phyloP scores from a whole-genome alignment of 2,113 vertebrate species.

The Pollachius pollachius region DNA sequence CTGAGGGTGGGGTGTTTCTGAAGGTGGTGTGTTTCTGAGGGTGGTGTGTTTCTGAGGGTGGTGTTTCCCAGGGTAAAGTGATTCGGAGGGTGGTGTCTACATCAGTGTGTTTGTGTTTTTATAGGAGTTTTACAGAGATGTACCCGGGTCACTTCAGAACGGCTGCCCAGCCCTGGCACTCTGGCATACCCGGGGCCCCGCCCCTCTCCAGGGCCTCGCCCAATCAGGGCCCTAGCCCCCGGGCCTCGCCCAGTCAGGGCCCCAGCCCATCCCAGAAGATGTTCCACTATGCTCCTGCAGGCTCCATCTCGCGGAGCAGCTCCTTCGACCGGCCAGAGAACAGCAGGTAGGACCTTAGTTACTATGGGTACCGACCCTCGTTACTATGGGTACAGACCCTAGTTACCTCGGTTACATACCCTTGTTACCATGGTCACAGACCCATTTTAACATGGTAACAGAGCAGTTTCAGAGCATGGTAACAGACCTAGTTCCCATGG shows the following conservation, averaged over 20 bases:
- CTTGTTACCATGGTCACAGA: not conserved
- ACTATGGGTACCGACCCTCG: not conserved
- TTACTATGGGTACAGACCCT: not conserved
- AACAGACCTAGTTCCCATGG: not conserved
- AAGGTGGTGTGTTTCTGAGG: too few species aligned
- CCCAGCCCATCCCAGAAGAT: constrained; percentile 66
- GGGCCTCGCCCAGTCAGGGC: constrained; percentile 22
- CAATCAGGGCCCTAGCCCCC: constrained; percentile 13
- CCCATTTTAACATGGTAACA: too few species aligned
- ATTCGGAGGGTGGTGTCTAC: not conserved
- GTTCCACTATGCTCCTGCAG: constrained; percentile 65
- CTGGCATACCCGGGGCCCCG: constrained; percentile 75
- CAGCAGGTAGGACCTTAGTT: constrained; percentile 70
- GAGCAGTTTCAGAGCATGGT: constrained; percentile 68
- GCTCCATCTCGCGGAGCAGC: constrained; percentile 81
- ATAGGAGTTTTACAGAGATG: constrained; percentile 83
- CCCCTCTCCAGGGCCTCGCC: constrained; percentile 73
- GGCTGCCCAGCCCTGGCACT: constrained; percentile 82
- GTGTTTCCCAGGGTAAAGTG: too few species aligned
- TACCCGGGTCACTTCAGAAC: constrained; percentile 81
- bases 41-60: too few species aligned
- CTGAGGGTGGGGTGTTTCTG: not conserved
- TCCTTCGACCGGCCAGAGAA: constrained; percentile 85
- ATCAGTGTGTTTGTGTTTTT: not conserved
- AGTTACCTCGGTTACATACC: too few species aligned